Base-by-base conservation (phyloP, 2,113 vertebrate genomes). In the Xenus cinereus region DNA sequence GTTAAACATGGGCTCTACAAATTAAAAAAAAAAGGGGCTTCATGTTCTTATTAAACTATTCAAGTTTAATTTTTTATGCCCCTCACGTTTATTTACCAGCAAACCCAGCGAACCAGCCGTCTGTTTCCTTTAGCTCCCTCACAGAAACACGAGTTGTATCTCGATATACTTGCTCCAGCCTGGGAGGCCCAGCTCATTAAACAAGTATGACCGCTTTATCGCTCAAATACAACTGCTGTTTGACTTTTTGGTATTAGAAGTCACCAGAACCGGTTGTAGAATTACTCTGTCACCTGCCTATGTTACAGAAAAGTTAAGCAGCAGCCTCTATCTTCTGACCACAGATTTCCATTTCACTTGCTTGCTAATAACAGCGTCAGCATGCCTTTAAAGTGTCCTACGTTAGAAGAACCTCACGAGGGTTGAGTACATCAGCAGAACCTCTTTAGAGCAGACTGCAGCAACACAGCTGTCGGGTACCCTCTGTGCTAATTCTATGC, bases 111-210 rank as follows among this genome's bases (percentile, higher is more conserved):
- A 87, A 19, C 7, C 37, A 37, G 23, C 27, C 30, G 64, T 21
- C 53, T 23, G 30, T 12, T 59, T 28, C 54, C 80, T 33, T 35
- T 4, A n/a, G 39, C 17, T 54, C 20, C 12, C 28, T 33, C 39
- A 5, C 0, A 7, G 48, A 15, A 39, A 59, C 56, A 7, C 9
- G 10, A 3, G 41, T 14, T 10, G 0, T 13, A 4, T 11, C 43
- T 35, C 37, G 5, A 14, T 3, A 6, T 3, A 18, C 21, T 6
- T 7, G 10, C 50, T 10, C 24, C 53, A 56, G 1, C 67, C 10
- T 18, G 54, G 74, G 28, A 43, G 32, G 41, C 37, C 46, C 1
- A 8, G 43, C 21, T 30, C 14, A 63, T 32, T 24, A 7, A 46
- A n/a, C 27, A 57, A 43, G 28, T 27, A 27, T 4, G 53, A 57